These are phyloP conservation scores for Potamilus streckersoni DNA, from an alignment of 1,140 invertebrate species.

Conservation along the genomic window DNA sequence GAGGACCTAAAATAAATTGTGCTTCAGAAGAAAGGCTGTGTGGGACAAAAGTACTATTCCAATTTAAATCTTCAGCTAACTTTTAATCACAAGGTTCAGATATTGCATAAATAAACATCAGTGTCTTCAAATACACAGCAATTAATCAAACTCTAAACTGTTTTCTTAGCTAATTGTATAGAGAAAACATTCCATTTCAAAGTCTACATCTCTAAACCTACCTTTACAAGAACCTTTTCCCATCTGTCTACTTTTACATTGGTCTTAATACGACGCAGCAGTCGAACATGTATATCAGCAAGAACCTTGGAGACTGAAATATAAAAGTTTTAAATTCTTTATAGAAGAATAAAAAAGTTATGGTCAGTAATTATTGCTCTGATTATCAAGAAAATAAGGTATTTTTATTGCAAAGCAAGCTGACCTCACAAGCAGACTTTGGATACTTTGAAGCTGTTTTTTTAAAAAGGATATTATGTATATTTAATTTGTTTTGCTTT, in stretches of 20 bases:
- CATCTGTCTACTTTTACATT: constrained; percentile 87
- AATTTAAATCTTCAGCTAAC: not conserved
- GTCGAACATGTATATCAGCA: constrained; percentile 87
- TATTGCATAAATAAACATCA: not conserved
- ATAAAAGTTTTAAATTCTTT: constrained; percentile 19
- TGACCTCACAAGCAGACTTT: too few relatives aligned
- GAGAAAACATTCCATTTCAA: too few relatives aligned
- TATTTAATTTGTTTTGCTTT: too few relatives aligned
- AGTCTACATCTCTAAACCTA: constrained; percentile 27
- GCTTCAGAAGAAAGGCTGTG: not conserved
- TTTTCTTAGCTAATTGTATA: too few relatives aligned
- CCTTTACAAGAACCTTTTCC: constrained; percentile 88
- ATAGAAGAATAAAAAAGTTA: too few relatives aligned
- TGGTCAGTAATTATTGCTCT: too few relatives aligned
- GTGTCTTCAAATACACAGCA: not conserved
- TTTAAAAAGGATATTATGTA: too few relatives aligned
- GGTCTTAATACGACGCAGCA: constrained; percentile 84
- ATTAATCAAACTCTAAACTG: not conserved
- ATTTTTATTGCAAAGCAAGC: too few relatives aligned
- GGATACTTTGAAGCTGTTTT: too few relatives aligned
- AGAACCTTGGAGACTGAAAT: constrained; percentile 83
- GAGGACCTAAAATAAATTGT: not conserved
- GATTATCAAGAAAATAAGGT: too few relatives aligned
- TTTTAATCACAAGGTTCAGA: not conserved
- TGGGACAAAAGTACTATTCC: not conserved